Base-by-base conservation (phyloP, 2,797 vertebrate species). In the Sebastes itinus region DNA sequence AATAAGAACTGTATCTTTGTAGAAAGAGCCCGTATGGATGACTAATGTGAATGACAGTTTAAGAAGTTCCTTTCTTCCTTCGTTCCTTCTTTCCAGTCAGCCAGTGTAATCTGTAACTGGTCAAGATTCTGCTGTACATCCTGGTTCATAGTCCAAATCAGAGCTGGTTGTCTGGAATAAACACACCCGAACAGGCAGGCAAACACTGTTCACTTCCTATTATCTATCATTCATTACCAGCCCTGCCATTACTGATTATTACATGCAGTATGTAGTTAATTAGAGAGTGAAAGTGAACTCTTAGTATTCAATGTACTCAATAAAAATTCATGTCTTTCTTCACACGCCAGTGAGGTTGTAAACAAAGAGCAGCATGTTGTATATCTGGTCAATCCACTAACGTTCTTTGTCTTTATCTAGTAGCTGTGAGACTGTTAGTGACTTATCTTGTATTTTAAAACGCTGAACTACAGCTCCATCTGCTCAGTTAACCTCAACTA, bases 101-200 rank as follows among this genome's bases (percentile, higher is more conserved):
- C 11, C 25, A 12, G 20, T 69, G 32, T 75, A 71, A 81, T 71
- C 60, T 72, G 1, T 72, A 71, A 58, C 68, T n/a, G 61, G 20
- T 73, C 72, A 56, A 49, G 52, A 64, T 68, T 68, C 66, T 35
- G 28, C 28, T 28, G 33, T 16, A 66, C 46, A 70, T 84, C 78
- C 78, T 71, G 75, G 85, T 74, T 77, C 76, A 77, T 33, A 73
- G 78, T 84, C 60, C 68, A 67, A 46, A 70, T 78, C 63, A 27
- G 13, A 84, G 35, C 64, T 30, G 20, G 20, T 22, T n/a, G 25
- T 72, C 32, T 49, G 23, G 7, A 77, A 55, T 16, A 54, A 59
- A 16, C 32, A 64, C 22, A 75, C 33, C 4, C 18, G 30, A 25
- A 46, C 13, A n/a, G 2, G 7, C 38, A 61, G 25, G 3, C 14